Conservation (phyloP, 2,797 vertebrate species). For the Gobio occitaniae region DNA sequence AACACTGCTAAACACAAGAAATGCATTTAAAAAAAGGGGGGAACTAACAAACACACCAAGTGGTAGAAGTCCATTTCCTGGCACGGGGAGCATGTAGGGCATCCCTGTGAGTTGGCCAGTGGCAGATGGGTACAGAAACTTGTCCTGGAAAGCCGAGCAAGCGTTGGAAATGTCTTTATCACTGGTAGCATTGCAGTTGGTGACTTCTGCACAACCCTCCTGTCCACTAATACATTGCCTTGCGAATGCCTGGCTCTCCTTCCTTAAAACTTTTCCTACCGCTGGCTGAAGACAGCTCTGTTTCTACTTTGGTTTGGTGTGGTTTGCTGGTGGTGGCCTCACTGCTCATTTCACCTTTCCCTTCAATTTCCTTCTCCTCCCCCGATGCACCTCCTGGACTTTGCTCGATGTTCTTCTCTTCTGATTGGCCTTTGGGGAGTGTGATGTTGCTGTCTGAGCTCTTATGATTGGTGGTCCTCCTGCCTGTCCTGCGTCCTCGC, state of each 20-base stretch:
- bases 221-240: conserved; percentile 74
- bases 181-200: conserved; percentile 70
- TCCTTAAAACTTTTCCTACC: conserved; percentile 79
- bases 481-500: conserved; percentile 82
- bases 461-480: conserved; percentile 83
- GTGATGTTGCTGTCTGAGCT: conserved; percentile 70
- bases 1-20: not conserved
- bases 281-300: conserved; percentile 69
- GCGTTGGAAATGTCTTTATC: conserved; percentile 82
- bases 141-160: conserved; percentile 83
- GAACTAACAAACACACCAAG: conserved; percentile 70
- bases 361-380: conserved; percentile 85
- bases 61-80: conserved; percentile 78
- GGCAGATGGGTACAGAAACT: conserved; percentile 81
- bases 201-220: conserved; percentile 73
- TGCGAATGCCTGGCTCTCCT: conserved; percentile 75
- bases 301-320: conserved; percentile 78
- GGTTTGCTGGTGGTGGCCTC: conserved; percentile 74
- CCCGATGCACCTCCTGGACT: conserved; percentile 74
- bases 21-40: not conserved
- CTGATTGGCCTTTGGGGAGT: conserved; percentile 78
- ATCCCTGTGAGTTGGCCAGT: conserved; percentile 74
- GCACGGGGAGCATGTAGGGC: conserved; percentile 83
- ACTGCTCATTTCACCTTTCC: conserved; percentile 80
- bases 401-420: conserved; percentile 80